Evolutionary conservation across 2,113 vertebrate genomes (phyloP).

Genomic region (Tychaedon coryphoeus): DNA sequence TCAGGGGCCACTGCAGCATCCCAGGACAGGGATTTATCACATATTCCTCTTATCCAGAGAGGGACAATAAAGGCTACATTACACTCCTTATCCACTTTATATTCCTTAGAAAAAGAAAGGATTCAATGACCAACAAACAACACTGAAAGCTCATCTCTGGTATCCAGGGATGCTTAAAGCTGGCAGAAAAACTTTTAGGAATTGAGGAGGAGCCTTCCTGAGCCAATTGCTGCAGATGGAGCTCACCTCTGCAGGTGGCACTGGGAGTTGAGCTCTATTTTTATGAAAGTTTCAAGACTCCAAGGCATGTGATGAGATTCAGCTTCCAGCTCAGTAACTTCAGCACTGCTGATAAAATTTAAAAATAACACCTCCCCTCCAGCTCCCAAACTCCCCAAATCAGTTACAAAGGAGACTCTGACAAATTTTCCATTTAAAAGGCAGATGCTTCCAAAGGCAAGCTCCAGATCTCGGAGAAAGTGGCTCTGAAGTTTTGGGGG

Average conservation of each 20-base stretch:
- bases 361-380: constrained; percentile 43
- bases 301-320: background rate
- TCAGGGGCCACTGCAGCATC: background rate
- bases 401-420: background rate
- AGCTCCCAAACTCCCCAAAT: background rate
- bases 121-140: background rate
- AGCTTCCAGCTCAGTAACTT: constrained; percentile 19
- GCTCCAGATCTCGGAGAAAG: background rate
- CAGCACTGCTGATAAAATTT: background rate
- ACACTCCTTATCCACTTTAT: background rate
- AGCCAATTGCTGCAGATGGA: background rate
- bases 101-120: background rate
- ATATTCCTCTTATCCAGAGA: background rate
- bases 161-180: background rate
- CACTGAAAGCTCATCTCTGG: background rate
- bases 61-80: background rate
- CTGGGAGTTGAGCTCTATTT: background rate
- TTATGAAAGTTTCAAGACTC: constrained; percentile 20
- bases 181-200: background rate
- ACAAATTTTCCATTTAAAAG: background rate
- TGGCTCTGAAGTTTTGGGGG: background rate
- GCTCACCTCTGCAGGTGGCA: background rate
- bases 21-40: background rate
- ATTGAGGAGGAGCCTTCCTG: background rate
- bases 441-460: background rate